These are phyloP conservation scores for Diaprepes abbreviatus DNA, from an alignment of 2,888 invertebrate genomes.

Conservation along the genomic window DNA sequence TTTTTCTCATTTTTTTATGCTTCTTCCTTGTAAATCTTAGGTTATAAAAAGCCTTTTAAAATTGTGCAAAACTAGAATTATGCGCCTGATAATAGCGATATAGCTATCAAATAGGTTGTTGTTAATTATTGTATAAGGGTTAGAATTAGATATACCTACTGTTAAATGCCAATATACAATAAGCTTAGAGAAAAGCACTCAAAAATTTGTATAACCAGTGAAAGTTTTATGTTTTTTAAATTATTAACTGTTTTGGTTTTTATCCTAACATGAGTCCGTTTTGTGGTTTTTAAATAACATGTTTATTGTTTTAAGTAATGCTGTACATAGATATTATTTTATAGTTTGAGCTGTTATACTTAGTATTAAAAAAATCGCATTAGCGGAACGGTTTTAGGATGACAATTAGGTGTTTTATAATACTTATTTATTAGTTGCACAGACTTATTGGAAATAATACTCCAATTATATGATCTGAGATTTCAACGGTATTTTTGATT, in stretches of 20 bases:
- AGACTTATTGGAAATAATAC: conserved; percentile 17
- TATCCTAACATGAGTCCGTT: conserved; percentile 37
- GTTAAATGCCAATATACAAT: conserved; percentile 44
- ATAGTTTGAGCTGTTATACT: conserved; percentile 36
- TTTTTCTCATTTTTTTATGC: background rate
- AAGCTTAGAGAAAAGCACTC: conserved; percentile 18
- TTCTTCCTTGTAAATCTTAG: background rate
- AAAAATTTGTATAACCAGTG: conserved; percentile 27
- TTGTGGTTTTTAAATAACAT: conserved; percentile 36
- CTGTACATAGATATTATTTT: conserved; percentile 41
- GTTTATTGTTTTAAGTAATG: conserved; percentile 36
- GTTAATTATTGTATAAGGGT: conserved; percentile 66
- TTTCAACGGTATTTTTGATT: background rate
- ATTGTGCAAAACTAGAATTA: conserved; percentile 29
- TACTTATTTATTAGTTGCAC: conserved; percentile 19
- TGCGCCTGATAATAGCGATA: conserved; percentile 34
- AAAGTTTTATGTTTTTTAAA: conserved; percentile 24
- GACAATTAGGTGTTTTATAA: conserved; percentile 16
- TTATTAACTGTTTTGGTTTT: conserved; percentile 20
- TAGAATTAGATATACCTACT: conserved; percentile 42
- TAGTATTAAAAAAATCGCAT: conserved; percentile 19
- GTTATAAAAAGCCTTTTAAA: conserved; percentile 12
- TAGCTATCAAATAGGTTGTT: conserved; percentile 59
- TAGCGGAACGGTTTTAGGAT: conserved; percentile 7
- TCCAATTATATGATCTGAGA: conserved; percentile 13